Evolutionary conservation across 2,888 invertebrate genomes (phyloP).

Genomic region (Fabriciana adippe): DNA sequence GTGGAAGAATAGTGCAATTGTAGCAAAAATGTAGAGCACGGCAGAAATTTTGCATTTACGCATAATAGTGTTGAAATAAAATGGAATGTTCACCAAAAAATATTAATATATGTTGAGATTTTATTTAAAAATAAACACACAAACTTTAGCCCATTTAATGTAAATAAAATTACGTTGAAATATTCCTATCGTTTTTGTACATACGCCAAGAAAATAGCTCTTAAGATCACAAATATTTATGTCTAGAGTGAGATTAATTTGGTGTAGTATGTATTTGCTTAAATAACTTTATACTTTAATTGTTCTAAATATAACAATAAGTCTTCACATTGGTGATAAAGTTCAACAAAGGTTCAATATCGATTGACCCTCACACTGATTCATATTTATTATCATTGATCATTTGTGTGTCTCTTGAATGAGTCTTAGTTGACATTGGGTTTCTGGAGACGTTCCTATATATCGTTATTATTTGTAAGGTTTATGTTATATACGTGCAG

Average conservation of each 20-base stretch:
- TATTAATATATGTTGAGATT: not conserved
- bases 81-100: not conserved
- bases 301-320: slow-evolving; percentile 21
- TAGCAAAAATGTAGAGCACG: slow-evolving; percentile 9
- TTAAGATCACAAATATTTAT: not conserved
- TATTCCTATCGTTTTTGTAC: not conserved
- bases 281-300: slow-evolving; percentile 2
- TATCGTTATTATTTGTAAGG: not conserved
- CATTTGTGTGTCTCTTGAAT: slow-evolving; percentile 44
- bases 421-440: slow-evolving; percentile 24
- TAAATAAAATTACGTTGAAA: not conserved
- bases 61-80: not conserved
- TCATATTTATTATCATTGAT: slow-evolving; percentile 58
- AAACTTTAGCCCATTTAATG: not conserved
- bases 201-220: not conserved
- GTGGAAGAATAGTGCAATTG: slow-evolving; percentile 7
- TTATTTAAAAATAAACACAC: not conserved
- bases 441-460: not conserved
- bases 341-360: slow-evolving; percentile 38
- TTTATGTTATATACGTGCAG: no score
- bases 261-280: not conserved
- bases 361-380: slow-evolving; percentile 55
- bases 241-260: no score
- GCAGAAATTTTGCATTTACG: not conserved
- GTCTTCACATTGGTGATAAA: slow-evolving; percentile 28